Evolutionary conservation across 2,113 vertebrate genomes (phyloP).

Genomic region (Carassius carassius): DNA sequence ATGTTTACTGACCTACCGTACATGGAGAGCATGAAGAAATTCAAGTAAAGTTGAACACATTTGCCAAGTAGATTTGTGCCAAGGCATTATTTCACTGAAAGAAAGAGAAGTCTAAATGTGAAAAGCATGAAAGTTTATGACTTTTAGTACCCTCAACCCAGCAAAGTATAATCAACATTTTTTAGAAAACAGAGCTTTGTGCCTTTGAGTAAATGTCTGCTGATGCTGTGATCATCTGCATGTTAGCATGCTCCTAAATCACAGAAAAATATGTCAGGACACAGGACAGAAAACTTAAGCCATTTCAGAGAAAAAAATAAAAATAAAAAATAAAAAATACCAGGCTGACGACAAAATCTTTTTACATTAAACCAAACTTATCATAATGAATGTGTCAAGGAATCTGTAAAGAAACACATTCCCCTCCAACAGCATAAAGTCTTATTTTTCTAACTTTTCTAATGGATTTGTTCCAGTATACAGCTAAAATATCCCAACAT

Average conservation of each 20-base stretch:
- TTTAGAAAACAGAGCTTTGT: background rate
- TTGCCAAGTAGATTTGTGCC: background rate
- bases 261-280: background rate
- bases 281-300: background rate
- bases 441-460: conserved; percentile 1
- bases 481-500: conserved; percentile 7
- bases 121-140: conserved; percentile 29
- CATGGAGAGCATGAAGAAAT: conserved; percentile 36
- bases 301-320: background rate
- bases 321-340: background rate
- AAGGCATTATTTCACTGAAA: background rate
- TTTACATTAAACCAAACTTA: background rate
- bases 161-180: background rate
- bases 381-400: background rate
- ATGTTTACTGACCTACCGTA: conserved; percentile 23
- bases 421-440: background rate
- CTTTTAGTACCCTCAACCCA: conserved; percentile 28
- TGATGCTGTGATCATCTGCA: background rate
- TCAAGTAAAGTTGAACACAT: conserved; percentile 37
- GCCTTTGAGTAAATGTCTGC: background rate
- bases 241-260: conserved; percentile 1
- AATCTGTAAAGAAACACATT: conserved; percentile 24
- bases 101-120: conserved; percentile 11
- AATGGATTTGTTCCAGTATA: conserved; percentile 21
- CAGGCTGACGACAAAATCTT: background rate